These are phyloP conservation scores for Morinoia aosen DNA, from an alignment of 2,888 invertebrate genomes.

Conservation along the genomic window DNA sequence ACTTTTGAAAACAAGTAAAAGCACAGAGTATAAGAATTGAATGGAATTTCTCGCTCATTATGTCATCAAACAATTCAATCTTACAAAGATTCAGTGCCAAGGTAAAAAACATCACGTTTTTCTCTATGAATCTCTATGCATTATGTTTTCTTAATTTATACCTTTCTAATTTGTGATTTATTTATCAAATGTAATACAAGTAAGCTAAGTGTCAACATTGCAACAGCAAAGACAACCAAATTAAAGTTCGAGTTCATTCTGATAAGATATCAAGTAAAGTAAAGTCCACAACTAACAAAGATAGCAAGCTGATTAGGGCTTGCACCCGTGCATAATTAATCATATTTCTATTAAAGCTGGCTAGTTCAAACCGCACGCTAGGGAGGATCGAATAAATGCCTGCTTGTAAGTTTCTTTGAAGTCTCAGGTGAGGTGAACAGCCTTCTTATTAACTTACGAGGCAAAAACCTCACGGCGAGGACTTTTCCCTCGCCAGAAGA, in stretches of 20 bases:
- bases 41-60: not conserved
- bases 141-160: no score
- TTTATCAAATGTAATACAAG: no score
- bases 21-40: not conserved
- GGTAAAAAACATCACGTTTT: no score
- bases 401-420: slow-evolving; percentile 24
- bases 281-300: not conserved
- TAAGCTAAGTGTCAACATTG: no score
- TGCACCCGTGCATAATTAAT: not conserved
- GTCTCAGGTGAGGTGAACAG: slow-evolving; percentile 16
- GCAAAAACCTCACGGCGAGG: not conserved
- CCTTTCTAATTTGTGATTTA: no score
- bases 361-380: not conserved
- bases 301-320: not conserved
- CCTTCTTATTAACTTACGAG: slow-evolving; percentile 38
- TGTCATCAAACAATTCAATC: not conserved
- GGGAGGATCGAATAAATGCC: not conserved
- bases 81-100: no score
- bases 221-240: no score
- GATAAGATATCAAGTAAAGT: not conserved
- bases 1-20: not conserved
- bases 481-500: slow-evolving; percentile 19
- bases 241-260: no score
- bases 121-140: no score
- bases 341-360: not conserved